These are phyloP conservation scores for Poeciliopsis turneri DNA, from an alignment of 2,797 vertebrate species.

Conservation along the genomic window DNA sequence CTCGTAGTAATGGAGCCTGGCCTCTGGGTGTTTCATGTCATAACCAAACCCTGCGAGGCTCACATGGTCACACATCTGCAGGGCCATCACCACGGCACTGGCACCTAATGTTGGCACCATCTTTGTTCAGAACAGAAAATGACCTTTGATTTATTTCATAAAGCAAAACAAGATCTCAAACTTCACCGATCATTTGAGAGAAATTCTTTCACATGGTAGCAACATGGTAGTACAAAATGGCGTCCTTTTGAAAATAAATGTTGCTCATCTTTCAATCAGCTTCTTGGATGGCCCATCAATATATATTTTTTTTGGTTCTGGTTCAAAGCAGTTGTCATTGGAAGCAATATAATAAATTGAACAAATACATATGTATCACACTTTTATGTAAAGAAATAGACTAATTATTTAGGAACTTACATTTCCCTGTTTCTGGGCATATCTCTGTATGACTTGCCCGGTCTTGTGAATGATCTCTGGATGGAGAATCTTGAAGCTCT, in stretches of 20 bases:
- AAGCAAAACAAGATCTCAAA: neutral
- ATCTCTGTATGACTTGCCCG: conserved; percentile 68
- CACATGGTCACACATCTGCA: conserved; percentile 85
- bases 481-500: conserved; percentile 81
- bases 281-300: neutral
- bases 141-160: neutral
- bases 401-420: conserved; percentile 51
- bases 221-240: neutral
- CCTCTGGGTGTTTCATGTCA: conserved; percentile 76
- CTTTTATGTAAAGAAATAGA: neutral
- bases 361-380: neutral
- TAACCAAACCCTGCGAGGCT: conserved; percentile 85
- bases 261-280: neutral
- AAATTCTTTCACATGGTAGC: neutral
- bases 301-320: neutral
- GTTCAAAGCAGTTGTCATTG: neutral
- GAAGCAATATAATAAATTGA: neutral
- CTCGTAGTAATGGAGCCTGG: conserved; percentile 85
- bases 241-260: neutral
- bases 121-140: conserved; percentile 37
- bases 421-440: conserved; percentile 62
- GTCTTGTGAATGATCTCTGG: conserved; percentile 81
- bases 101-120: conserved; percentile 81
- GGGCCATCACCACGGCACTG: conserved; percentile 78
- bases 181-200: neutral